These are phyloP conservation scores for Polypterus bichir DNA, from an alignment of 2,113 vertebrate genomes.

Conservation along the genomic window DNA sequence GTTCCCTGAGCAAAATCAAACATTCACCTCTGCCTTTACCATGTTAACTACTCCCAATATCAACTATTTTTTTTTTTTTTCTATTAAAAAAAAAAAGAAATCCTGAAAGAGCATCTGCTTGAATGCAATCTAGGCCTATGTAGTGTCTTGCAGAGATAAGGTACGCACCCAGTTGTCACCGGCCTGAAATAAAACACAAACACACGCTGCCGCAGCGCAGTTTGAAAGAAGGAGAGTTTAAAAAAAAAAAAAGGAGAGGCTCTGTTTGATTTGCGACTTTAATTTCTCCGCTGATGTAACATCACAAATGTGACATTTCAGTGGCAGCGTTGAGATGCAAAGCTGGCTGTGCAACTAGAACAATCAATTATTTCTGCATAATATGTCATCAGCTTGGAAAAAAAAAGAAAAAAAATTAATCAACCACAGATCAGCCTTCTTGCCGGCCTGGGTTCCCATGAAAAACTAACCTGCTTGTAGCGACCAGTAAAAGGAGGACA, in stretches of 20 bases:
- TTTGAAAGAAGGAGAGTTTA: constrained; percentile 29
- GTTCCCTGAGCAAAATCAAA: no score
- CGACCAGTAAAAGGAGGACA: constrained; percentile 24
- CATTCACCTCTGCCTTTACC: no score
- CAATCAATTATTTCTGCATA: constrained; percentile 69
- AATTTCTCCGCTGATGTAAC: constrained; percentile 41
- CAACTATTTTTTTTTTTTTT: no score
- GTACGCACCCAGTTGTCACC: constrained; percentile 24
- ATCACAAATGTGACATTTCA: constrained; percentile 71
- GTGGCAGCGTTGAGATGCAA: constrained; percentile 55
- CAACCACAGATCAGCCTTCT: constrained; percentile 38
- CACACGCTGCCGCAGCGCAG: constrained; percentile 34
- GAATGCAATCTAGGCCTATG: constrained; percentile 42
- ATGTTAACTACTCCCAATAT: no score
- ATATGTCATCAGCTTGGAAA: constrained; percentile 32
- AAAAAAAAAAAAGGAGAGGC: constrained; percentile 32
- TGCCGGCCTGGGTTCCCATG: constrained; percentile 34
- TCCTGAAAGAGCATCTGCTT: constrained; percentile 18
- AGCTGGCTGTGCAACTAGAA: constrained; percentile 44
- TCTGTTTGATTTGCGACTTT: constrained; percentile 36
- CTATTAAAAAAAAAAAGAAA: no score
- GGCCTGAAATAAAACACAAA: constrained; percentile 33
- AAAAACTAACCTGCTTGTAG: constrained; percentile 19
- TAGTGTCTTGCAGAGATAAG: constrained; percentile 57
- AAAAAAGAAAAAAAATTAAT: constrained; percentile 48